phyloP scores from a whole-genome alignment of 2,888 invertebrate genomes.

The Cephus spinipes region DNA sequence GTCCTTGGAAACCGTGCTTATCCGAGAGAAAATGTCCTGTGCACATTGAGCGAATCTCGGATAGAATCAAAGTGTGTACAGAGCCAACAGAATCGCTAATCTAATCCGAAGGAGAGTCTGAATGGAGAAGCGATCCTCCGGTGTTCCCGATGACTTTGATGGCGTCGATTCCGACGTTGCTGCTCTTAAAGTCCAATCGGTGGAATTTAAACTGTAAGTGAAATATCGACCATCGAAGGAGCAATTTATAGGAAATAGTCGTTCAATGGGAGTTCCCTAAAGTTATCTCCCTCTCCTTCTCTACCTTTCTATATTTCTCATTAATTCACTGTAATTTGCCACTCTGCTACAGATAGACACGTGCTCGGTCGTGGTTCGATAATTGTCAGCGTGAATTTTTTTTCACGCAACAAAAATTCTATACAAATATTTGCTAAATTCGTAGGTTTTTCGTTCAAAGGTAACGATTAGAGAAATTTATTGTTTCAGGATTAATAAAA shows the following conservation, averaged over 20 bases:
- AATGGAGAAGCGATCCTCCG: conserved; percentile 4
- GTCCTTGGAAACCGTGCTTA: conserved; percentile 25
- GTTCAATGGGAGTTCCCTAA: conserved; percentile 5
- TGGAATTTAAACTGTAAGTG: too few relatives aligned
- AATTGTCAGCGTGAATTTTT: not conserved
- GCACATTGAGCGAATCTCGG: conserved; percentile 20
- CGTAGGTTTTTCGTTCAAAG: not conserved
- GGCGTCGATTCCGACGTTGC: not conserved
- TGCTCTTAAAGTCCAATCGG: not conserved
- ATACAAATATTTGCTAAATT: not conserved
- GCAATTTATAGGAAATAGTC: not conserved
- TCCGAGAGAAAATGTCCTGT: conserved; percentile 8
- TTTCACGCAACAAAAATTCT: too few relatives aligned
- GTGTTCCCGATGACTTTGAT: not conserved
- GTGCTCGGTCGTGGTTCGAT: not conserved
- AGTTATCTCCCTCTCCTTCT: not conserved
- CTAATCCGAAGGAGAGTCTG: conserved; percentile 24
- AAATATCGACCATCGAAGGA: not conserved
- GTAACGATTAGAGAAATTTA: not conserved
- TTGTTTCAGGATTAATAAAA: not conserved
- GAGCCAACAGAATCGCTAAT: conserved; percentile 26
- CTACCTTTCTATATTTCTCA: not conserved
- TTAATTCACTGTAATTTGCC: not conserved
- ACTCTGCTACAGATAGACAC: too few relatives aligned
- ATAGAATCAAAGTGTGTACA: conserved; percentile 37